A percentile compares a stretch with the other conserved stretches of the same genome.
phyloP scores from a whole-genome alignment of 2,797 vertebrate genomes.

The Xiphorhynchus erythropygius region DNA sequence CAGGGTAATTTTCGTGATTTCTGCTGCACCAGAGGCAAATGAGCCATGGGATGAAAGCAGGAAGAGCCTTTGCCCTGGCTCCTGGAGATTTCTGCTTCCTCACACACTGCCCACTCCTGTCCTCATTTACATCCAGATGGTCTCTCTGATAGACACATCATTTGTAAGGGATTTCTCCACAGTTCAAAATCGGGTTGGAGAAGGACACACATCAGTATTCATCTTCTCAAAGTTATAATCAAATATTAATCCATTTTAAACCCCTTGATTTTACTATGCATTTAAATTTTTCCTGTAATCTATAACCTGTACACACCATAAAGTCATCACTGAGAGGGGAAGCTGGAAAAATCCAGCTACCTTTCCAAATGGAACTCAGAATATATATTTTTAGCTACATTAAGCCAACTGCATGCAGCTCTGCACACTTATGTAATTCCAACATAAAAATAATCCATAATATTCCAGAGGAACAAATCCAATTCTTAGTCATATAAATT shows the following conservation, averaged over 20 bases:
- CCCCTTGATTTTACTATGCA: conserved; percentile 43
- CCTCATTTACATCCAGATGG: conserved; percentile 23
- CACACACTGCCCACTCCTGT: neutral
- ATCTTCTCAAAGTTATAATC: conserved; percentile 4
- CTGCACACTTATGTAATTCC: conserved; percentile 78
- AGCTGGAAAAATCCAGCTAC: conserved; percentile 69
- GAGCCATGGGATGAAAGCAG: neutral
- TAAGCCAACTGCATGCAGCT: conserved; percentile 77
- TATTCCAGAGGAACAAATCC: conserved; percentile 81
- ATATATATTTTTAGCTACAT: conserved; percentile 79
- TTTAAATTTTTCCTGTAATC: conserved; percentile 69
- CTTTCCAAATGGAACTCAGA: conserved; percentile 76
- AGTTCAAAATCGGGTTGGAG: neutral
- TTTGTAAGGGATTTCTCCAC: neutral
- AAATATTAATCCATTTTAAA: conserved; percentile 63
- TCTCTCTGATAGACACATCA: neutral
- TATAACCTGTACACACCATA: conserved; percentile 65
- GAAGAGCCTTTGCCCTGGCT: conserved; percentile 17
- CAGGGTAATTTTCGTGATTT: neutral
- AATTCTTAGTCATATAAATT: conserved; percentile 79
- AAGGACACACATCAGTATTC: neutral
- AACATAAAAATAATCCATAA: conserved; percentile 82
- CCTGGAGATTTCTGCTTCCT: neutral
- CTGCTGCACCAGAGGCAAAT: neutral
- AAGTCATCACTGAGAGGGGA: conserved; percentile 68